These are phyloP conservation scores for Lasioglossum albipes DNA, from an alignment of 1,140 invertebrate species.

Conservation along the genomic window DNA sequence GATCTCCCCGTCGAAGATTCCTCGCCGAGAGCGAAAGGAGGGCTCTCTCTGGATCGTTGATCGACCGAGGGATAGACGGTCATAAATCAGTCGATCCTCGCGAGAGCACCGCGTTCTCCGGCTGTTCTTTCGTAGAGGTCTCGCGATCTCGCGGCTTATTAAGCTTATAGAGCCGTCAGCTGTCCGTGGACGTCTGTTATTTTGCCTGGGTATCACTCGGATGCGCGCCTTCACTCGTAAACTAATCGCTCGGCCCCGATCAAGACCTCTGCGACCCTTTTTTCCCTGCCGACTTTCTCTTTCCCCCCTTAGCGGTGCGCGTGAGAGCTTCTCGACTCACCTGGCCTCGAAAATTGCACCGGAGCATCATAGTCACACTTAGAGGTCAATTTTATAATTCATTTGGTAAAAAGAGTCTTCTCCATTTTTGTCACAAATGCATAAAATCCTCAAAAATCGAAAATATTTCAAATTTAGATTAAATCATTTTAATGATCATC, in stretches of 20 bases:
- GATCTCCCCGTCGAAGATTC: not conserved
- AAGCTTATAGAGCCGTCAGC: constrained; percentile 32
- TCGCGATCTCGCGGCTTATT: constrained; percentile 20
- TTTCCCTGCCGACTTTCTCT: not conserved
- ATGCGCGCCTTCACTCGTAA: not conserved
- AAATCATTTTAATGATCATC: too few species aligned
- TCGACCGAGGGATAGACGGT: not conserved
- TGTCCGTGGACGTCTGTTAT: constrained; percentile 10
- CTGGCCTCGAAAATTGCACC: too few species aligned
- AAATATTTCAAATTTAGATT: too few species aligned
- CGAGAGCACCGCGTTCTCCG: not conserved
- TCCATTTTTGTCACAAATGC: too few species aligned
- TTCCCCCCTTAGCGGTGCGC: not conserved
- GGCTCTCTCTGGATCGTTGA: not conserved
- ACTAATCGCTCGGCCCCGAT: not conserved
- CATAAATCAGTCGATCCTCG: constrained; percentile 22
- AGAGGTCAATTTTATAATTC: too few species aligned
- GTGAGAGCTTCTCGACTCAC: too few species aligned
- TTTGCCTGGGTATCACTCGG: not conserved
- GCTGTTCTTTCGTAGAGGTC: not conserved
- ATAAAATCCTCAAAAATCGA: too few species aligned
- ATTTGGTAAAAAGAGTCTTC: too few species aligned
- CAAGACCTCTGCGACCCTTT: not conserved
- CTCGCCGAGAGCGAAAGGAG: constrained; percentile 5
- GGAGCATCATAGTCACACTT: too few species aligned